Conservation (phyloP, 2,113 vertebrate species). For the Dolichotis patagonum region DNA sequence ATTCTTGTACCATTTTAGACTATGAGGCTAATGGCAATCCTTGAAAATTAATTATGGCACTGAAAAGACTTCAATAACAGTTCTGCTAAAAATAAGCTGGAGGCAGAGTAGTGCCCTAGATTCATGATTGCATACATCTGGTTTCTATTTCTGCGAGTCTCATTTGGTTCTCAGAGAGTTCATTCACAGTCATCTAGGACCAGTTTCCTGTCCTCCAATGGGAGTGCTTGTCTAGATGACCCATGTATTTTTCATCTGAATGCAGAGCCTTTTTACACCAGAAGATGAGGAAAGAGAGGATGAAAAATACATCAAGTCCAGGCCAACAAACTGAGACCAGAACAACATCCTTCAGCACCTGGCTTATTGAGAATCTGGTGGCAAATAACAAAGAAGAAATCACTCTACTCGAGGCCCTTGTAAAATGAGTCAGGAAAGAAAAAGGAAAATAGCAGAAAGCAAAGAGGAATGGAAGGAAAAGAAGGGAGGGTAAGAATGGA, state of each 20-base stretch:
- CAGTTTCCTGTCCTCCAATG: constrained; percentile 60
- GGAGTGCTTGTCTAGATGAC: constrained; percentile 57
- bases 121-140: constrained; percentile 77
- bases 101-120: constrained; percentile 59
- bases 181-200: constrained; percentile 67
- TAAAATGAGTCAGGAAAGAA: background rate
- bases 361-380: background rate
- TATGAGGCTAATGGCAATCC: constrained; percentile 63
- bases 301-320: constrained; percentile 41
- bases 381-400: background rate
- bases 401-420: background rate
- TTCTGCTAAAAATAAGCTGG: constrained; percentile 74
- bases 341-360: background rate
- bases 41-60: constrained; percentile 74
- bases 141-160: constrained; percentile 70
- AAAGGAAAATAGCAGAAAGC: background rate
- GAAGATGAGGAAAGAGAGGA: background rate
- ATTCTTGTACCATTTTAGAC: constrained; percentile 49
- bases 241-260: constrained; percentile 43
- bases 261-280: constrained; percentile 3
- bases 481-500: background rate
- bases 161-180: constrained; percentile 75
- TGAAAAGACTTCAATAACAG: constrained; percentile 73
- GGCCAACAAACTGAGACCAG: background rate
- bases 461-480: background rate